Base-by-base conservation (phyloP, 2,113 vertebrate genomes). In the Ornithorhynchus anatinus region DNA sequence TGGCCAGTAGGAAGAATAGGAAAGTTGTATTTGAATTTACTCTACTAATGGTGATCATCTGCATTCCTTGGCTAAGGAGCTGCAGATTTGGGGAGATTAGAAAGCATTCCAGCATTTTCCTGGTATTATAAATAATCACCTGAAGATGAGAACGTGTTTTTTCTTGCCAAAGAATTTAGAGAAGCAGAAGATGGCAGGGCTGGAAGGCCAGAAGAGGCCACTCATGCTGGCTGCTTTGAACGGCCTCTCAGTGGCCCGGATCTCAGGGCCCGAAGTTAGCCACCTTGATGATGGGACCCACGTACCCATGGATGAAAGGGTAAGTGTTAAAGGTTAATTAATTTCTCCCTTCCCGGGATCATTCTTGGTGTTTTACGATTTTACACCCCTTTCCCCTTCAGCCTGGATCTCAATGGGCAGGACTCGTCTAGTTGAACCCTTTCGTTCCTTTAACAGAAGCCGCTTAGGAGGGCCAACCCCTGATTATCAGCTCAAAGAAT, bases 171-270 rank as follows among this genome's bases (percentile, higher is more conserved):
- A 99, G 97, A 97, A 96, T 84, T 93, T 99, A 91, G 97, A 99
- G 86, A 96, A 97, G 84, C 96, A 98, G 93, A 97, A 97, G 94
- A 96, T 96, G 95, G 96, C 95, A 19, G 90, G 91, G 72, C 95
- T 97, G 91, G 97, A 98, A 92, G 96, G 94, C 14, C 93, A 97
- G 92, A 98, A 97, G 94, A 94, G 97, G 72, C 97, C 97, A 23
- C 92, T 99, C 90, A 97, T 96, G 96, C 92, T 97, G 94, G 96
- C 97, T 36, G 95, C 96, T 2, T 80, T 98, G 76, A 99, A 99
- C 19, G 97, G 97, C 38, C 96, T 98, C 68, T 95, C 95, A 1
- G 95, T 95, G 70, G 92, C 95, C 73, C 93, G 96, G 23, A 92
- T 96, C 94, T 91, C 96, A 3, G 94, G 95, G 76, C 90, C 94